Evolutionary conservation across 2,113 vertebrate species (phyloP), one percentile per base, ranked within the genome.

Genomic region (Halcyon senegalensis): DNA sequence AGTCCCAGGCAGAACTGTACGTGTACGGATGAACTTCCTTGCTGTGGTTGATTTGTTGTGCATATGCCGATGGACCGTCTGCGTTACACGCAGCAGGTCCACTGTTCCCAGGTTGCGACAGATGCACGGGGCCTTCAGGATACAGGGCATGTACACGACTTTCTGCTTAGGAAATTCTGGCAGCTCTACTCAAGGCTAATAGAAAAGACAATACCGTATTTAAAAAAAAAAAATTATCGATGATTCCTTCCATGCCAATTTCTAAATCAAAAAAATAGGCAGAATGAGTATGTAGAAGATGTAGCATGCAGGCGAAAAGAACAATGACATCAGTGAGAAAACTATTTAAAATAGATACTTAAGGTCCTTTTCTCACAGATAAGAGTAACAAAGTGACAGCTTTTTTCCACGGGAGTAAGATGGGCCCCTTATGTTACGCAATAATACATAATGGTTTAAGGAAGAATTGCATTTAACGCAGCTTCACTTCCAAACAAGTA

Each of bases 391-490:
- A 78, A 89, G 31, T 44, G 74, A 51, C 64, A 80, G 66, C 37
- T 75, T 78, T 81, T 76, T 70, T 75, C 84, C 58, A 3, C 35
- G 46, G 76, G 64, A 94, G 35, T 35, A 25, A 41, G 27, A 59
- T 5, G 13, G 70, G 24, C 72, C 50, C 87, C 60, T 88, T 75
- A 27, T 8, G 31, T 70, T 85, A 73, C 51, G 51, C 64, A 70
- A 18, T 64, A 89, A 72, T 41, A 84, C 27, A 16, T 56, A 78
- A 75, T 53, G 24, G 27, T 64, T 89, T 72, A 48, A 70, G 83
- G 89, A 92, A 94, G 51, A 95, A 84, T 35, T 92, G 89, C 62
- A 89, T 66, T 90, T 89, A 92, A 84, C 37, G 62, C 80, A 79
- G 84, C 53, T 87, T 82, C 73, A 62, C 73, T 90, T 93, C 86